Base-by-base conservation (phyloP, 2,888 invertebrate genomes). In the Tricholauxania praeusta region DNA sequence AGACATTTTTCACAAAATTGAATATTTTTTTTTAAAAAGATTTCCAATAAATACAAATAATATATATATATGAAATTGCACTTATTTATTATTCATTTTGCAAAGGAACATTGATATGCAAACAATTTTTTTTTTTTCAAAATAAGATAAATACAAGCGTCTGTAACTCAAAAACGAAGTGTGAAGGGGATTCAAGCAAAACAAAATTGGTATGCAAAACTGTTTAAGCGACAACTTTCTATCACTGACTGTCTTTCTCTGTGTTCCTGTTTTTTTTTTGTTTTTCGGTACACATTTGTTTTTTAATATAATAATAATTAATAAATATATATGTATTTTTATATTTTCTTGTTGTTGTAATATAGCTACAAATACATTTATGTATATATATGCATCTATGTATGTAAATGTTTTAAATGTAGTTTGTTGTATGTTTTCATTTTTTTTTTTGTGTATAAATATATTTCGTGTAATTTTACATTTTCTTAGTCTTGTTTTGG, bases 371-470 rank as follows among this genome's bases (percentile, higher is more conserved):
- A 39, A 39, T 39, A 39, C 39, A 55, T 55, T 7, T 32, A 47
- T 67, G 60, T 64, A 63, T 71, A 47, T 64, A 74, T 63, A 76
- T 74, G 67, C 73, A 63, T 73, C 67, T 70, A 55, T 69, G 71
- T 74, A 48, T 53, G 28, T 62, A 52, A 59, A 53, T 72, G 63
- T 64, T 53, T 62, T 62, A 49, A 48, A 51, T 69, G 60, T 69
- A 67, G 67, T 57, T 67, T 67, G 67, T 28, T 59, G 15, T 49
- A 70, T 70, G 69, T 62, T 39, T 10, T 28, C 4, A 3, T 3
- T 39, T 39, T 39, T 39, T 1, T 39, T 39, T 39, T 70, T 70
- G 69, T 70, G 63, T 70, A 70, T 70, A 70, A 63, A 70, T 70
- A 70, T 53, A 69, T 69, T 69, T 57, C 47, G 59, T 59, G 57